Conservation (phyloP, 2,113 vertebrate species). For the Coturnix japonica region DNA sequence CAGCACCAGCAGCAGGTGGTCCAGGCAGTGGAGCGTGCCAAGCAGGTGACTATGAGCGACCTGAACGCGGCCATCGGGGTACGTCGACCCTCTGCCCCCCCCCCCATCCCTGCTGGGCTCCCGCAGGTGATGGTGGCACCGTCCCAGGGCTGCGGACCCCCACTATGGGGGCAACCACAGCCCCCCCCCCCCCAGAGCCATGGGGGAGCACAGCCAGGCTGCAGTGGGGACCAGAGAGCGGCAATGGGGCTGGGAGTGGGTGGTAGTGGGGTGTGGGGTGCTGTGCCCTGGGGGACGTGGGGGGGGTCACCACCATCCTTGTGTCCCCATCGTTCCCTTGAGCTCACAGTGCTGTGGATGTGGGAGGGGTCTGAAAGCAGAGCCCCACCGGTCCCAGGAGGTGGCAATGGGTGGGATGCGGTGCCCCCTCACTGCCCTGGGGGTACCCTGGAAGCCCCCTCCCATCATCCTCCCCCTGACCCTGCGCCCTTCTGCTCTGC, state of each 20-base stretch:
- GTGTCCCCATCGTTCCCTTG: no score
- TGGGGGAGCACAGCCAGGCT: not conserved
- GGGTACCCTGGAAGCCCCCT: not conserved
- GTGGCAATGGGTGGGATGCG: fast-evolving
- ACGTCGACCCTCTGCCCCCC: conserved; percentile 59
- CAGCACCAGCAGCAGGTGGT: conserved; percentile 86
- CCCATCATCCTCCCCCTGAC: fast-evolving
- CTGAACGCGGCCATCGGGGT: conserved; percentile 78
- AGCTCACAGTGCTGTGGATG: fast-evolving
- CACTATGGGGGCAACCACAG: not conserved
- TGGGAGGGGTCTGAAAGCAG: not conserved
- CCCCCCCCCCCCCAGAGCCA: fast-evolving
- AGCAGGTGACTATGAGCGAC: conserved; percentile 82
- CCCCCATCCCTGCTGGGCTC: not conserved
- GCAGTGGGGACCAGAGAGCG: not conserved
- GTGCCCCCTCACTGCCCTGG: not conserved
- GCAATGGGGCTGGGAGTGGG: fast-evolving
- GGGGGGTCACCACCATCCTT: no score
- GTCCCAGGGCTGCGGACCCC: not conserved
- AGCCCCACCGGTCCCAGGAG: not conserved
- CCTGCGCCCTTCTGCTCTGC: not conserved
- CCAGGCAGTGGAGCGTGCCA: conserved; percentile 79
- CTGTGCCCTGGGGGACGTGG: fast-evolving
- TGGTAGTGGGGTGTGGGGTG: not conserved
- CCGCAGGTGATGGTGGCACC: not conserved